Base-by-base conservation (phyloP, 2,797 vertebrate genomes). In the Bucorvus abyssinicus region DNA sequence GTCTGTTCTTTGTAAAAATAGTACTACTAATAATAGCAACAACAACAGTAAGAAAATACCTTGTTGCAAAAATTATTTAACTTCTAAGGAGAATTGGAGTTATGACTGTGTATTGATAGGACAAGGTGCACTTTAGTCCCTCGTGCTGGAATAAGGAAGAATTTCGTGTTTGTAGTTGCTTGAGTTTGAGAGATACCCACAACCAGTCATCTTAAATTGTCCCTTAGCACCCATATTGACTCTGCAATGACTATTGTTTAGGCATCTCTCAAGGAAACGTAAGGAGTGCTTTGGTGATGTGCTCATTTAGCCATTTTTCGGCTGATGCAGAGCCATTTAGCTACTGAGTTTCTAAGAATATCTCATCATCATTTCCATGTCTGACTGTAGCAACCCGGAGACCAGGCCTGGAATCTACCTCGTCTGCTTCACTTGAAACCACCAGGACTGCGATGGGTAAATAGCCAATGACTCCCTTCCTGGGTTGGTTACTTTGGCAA, bases 311-410 rank as follows among this genome's bases (percentile, higher is more conserved):
- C 34, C 16, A 5, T 36, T 50, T 77, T 40, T 29, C 18, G 68
- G 40, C 32, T 38, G 19, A n/a, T 21, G 14, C 21, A 34, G 47
- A 56, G 9, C 9, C 24, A 16, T 50, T 27, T 49, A 61, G 38
- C 10, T 50, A 2, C 24, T n/a, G 19, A 52, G 8, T 8, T 26
- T 79, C 79, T 34, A 42, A 22, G 34, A 47, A 2, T 52, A 5
- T 81, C 56, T 90, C 56, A 96, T 53, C 87, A 68, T 7, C 29
- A 5, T 94, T 89, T 94, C 85, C 40, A 1, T 95, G 60, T 94
- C 88, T 94, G 92, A 89, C 22, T 0, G 0, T 4, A 95, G 96
- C 76, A 12, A 77, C 20, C 12, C 1, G 29, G 71, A 78, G 60
- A 56, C 24, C 34, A 13, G 73, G 30, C 17, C 76, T 40, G 85